Evolutionary conservation across 2,888 invertebrate genomes (phyloP), one percentile per base, ranked within the genome.

Genomic region (Acrocera orbiculus): DNA sequence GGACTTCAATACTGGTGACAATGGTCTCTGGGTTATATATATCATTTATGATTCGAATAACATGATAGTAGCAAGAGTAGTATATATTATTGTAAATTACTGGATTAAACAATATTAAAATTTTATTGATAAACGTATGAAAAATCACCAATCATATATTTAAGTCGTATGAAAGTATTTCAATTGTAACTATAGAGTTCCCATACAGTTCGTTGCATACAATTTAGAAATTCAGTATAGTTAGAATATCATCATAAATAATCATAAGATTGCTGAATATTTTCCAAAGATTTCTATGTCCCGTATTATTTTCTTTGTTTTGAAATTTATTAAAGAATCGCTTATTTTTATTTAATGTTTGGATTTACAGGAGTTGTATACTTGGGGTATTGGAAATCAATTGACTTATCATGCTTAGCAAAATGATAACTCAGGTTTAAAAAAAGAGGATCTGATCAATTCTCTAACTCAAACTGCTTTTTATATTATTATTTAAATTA

Each of bases 1-100:
- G 49, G 96, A 98, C 56, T 83, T 96, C 50, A 82, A 82, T 46
- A 81, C 85, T 2, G 96, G 98, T 52, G 95, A 96, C 54, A 95
- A 95, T 51, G 96, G 95, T 8, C 66, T 98, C 7, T 98, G 96
- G 96, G 77, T 82, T 4, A 81, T 95, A 43, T 95, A 90, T 52
- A 76, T 79, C 1, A 72, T 83, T 19, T 70, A 75, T 27, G 66
- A 70, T 22, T 76, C 76, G 0, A 85, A 85, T 53, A 81, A 85
- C 50, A 83, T 87, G 0, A 76, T 86, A 5, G 79, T 92, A 16
- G 75, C 83, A 47, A 92, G 92, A 70, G 73, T 81, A 50, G 49
- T 10, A 10, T 22, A 6, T 22, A 10, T 5, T 22, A 6, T 19
- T 19, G 19, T 19, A 6, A 19, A 19, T 19, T 6, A 6, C 5